Percentiles rank a stretch among this genome's conserved stretches.
phyloP scores from a whole-genome alignment of 2,113 vertebrate species.

The Alectura lathami region DNA sequence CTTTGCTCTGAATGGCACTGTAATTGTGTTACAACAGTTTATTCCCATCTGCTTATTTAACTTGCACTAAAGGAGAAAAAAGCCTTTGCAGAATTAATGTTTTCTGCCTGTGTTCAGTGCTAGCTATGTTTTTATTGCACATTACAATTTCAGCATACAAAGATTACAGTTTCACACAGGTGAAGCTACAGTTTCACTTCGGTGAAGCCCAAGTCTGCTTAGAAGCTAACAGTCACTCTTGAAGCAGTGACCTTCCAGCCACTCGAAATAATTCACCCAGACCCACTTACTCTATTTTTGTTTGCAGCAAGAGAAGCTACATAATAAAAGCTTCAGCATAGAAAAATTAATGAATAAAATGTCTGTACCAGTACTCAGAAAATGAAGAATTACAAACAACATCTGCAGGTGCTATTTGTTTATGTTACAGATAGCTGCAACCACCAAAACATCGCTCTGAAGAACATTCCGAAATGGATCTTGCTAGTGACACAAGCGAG shows the following conservation, averaged over 20 bases:
- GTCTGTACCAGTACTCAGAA: slow-evolving; percentile 1
- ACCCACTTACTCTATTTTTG: slow-evolving; percentile 20
- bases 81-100: neutral
- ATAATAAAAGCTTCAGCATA: slow-evolving; percentile 41
- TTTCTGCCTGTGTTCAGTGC: neutral
- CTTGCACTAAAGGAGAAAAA: neutral
- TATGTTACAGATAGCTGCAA: slow-evolving; percentile 15
- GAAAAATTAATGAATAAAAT: slow-evolving; percentile 44
- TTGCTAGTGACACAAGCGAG: neutral
- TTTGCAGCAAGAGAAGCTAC: neutral
- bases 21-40: neutral
- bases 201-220: neutral
- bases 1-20: neutral
- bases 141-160: neutral
- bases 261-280: neutral
- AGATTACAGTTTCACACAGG: neutral
- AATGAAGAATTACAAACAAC: slow-evolving; percentile 44
- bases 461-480: slow-evolving; percentile 20
- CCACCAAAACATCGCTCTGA: neutral
- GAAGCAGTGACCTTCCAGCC: neutral
- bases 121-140: neutral
- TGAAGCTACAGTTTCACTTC: neutral
- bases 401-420: slow-evolving; percentile 17
- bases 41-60: slow-evolving; percentile 1
- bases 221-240: neutral